phyloP scores from a whole-genome alignment of 2,888 invertebrate species.

The Mantis religiosa region DNA sequence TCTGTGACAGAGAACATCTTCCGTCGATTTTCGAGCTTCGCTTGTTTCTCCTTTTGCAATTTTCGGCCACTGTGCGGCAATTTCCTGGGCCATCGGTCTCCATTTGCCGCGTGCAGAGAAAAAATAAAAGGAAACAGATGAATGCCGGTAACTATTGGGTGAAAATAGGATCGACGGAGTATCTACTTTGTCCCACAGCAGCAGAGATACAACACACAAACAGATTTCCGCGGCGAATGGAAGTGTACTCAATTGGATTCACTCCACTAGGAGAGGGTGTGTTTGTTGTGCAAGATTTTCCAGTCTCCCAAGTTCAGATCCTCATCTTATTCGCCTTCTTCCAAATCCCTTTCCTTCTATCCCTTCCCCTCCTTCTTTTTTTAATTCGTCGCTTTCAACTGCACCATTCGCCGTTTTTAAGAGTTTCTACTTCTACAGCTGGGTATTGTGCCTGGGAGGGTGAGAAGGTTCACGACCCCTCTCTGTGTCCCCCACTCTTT shows the following conservation, averaged over 20 bases:
- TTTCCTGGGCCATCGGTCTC: not conserved
- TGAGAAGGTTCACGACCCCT: not conserved
- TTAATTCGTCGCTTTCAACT: not conserved
- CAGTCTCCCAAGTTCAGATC: not conserved
- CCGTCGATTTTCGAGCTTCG: not conserved
- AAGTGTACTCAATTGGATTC: not conserved
- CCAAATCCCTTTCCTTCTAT: not conserved
- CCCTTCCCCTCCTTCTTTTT: not conserved
- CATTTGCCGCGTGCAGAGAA: not conserved
- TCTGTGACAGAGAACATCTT: not conserved
- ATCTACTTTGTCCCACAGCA: not conserved
- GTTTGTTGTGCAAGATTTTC: constrained; percentile 4
- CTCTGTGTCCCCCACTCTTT: not conserved
- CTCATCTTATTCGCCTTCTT: not conserved
- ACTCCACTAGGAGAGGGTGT: not conserved
- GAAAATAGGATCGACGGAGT: not conserved
- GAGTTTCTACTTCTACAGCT: not conserved
- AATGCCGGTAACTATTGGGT: not conserved
- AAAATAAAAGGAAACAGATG: not conserved
- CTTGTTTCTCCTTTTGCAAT: not conserved
- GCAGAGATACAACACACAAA: not conserved
- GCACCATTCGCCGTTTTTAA: not conserved
- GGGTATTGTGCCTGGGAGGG: not conserved
- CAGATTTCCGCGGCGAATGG: not conserved
- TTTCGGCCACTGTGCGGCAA: not conserved